Evolutionary conservation across 2,113 vertebrate genomes (phyloP), one percentile per base, ranked within the genome.

Genomic region (Plectropomus leopardus): DNA sequence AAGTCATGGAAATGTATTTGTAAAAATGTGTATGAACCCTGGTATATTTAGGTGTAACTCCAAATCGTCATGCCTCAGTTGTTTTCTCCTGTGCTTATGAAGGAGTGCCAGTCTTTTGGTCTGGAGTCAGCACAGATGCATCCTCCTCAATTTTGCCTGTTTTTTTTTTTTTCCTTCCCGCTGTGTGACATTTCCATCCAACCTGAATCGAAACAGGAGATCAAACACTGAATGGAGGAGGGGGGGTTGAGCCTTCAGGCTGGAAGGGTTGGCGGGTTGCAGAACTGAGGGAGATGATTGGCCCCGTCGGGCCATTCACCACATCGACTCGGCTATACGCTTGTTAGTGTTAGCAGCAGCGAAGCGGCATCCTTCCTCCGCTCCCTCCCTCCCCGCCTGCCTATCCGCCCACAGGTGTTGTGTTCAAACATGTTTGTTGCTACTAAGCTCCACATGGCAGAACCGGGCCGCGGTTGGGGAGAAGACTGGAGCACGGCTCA

Each of bases 361-460:
- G 0, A 69, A 71, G 60, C 36, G 17, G 47, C 72, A 16, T 26
- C 51, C 63, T 36, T 28, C 21, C 42, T 64, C 44, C 60, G 1
- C 55, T 32, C 34, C n/a, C 50, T 32, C 24, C 24, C 23, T 50
- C 48, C 63, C 75, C 53, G n/a, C 28, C 63, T 63, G 70, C 53
- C 71, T 67, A 14, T 83, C 78, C 68, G 28, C 92, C 89, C 88
- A 88, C 86, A 91, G 90, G 92, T 93, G 90, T 74, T 81, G 82
- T 82, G 80, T 89, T 94, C 86, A 91, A 84, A 78, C 78, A 51
- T 68, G 72, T 73, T 80, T 84, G 81, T 76, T 76, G 84, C 58
- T 78, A 17, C 80, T 86, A 48, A 59, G 59, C 78, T 78, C 75
- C 53, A 50, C 71, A 36, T 72, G 87, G 76, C 81, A 70, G 82